Conservation (phyloP, 2,797 vertebrate species). For the Xenopus petersii region DNA sequence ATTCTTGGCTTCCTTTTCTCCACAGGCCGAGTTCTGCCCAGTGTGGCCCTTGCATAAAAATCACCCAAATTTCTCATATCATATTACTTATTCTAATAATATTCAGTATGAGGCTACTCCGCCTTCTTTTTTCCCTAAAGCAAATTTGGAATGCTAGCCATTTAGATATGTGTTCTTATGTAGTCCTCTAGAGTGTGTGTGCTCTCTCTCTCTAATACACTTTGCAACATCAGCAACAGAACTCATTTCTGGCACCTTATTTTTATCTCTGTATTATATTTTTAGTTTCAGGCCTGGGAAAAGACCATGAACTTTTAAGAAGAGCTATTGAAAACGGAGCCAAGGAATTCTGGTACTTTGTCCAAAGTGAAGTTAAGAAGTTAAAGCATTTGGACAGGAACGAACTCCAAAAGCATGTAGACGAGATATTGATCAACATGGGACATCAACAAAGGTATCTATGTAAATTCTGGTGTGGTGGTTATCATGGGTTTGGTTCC, state of each 20-base stretch:
- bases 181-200: no score
- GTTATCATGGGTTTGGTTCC: no score
- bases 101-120: no score
- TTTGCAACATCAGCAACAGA: not conserved
- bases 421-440: conserved; percentile 87
- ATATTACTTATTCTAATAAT: no score
- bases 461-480: not conserved
- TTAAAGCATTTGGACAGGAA: conserved; percentile 78
- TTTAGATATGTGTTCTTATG: no score
- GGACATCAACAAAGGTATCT: conserved; percentile 94
- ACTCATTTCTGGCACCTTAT: not conserved
- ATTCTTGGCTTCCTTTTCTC: no score
- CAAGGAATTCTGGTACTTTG: conserved; percentile 96
- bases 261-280: not conserved
- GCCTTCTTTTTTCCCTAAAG: no score
- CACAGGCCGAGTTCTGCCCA: no score
- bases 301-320: conserved; percentile 88
- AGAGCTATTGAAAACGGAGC: conserved; percentile 91
- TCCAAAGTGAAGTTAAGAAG: conserved; percentile 93
- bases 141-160: no score
- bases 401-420: conserved; percentile 81
- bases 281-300: conserved; percentile 72
- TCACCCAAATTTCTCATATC: no score
- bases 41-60: no score
- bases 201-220: no score